A percentile compares a stretch with the other conserved stretches of the same genome.
Conservation (phyloP, 2,113 vertebrate species). For the Psilopsiagon aurifrons region DNA sequence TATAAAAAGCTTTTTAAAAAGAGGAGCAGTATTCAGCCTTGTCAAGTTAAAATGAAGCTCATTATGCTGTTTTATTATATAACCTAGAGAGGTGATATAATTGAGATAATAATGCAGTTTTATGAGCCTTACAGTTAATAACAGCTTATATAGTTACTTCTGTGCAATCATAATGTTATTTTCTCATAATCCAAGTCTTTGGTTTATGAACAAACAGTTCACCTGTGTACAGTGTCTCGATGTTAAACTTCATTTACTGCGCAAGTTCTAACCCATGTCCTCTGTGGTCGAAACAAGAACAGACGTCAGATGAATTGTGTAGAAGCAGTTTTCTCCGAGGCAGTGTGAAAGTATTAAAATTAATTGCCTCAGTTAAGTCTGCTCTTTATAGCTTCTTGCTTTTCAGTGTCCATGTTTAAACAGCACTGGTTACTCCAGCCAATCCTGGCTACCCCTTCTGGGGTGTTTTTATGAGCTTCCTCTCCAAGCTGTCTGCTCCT, state of each 20-base stretch:
- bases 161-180: not conserved
- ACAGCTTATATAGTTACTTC: not conserved
- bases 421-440: not conserved
- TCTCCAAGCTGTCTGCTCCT: not conserved
- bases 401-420: constrained; percentile 11
- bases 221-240: not conserved
- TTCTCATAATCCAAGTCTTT: not conserved
- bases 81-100: constrained; percentile 34
- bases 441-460: not conserved
- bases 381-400: constrained; percentile 6
- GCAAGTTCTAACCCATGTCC: constrained; percentile 29
- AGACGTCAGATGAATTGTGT: not conserved
- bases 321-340: constrained; percentile 49
- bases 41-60: constrained; percentile 41
- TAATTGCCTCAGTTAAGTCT: constrained; percentile 22
- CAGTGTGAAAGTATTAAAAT: constrained; percentile 22
- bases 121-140: constrained; percentile 14
- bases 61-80: constrained; percentile 46
- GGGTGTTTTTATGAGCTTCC: not conserved
- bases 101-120: constrained; percentile 11
- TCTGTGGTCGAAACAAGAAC: constrained; percentile 53
- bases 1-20: constrained; percentile 52
- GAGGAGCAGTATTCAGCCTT: constrained; percentile 10
- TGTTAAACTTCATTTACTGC: not conserved
- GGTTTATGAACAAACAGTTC: not conserved